Conservation (phyloP, 2,888 invertebrate species). For the Exephanes ischioxanthus region DNA sequence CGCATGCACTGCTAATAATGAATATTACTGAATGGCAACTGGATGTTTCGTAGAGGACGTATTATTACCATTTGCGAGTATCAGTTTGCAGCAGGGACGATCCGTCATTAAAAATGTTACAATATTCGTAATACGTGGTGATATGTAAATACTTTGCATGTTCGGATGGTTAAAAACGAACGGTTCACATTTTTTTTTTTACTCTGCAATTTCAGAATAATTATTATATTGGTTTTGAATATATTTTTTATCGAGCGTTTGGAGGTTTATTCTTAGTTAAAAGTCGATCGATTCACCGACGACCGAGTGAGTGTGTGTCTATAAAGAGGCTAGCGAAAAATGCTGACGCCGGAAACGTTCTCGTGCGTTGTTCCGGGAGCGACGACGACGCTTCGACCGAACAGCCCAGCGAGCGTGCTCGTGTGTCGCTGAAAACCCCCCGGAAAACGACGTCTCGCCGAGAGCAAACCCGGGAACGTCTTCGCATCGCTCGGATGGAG, state of each 20-base stretch:
- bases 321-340: slow-evolving; percentile 43
- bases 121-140: neutral
- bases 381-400: slow-evolving; percentile 37
- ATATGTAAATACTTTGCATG: no score
- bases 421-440: slow-evolving; percentile 25
- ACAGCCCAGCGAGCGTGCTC: neutral
- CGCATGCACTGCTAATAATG: neutral
- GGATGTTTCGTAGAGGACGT: no score
- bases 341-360: slow-evolving; percentile 66
- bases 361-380: slow-evolving; percentile 56
- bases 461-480: slow-evolving; percentile 22
- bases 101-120: neutral
- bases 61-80: no score
- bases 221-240: neutral
- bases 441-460: slow-evolving; percentile 28
- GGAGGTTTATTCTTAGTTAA: neutral
- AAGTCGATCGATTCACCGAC: neutral
- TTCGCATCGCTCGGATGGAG: slow-evolving; percentile 10
- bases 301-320: slow-evolving; percentile 7
- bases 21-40: neutral
- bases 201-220: neutral
- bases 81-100: neutral
- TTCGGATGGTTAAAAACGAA: neutral
- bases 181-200: neutral
- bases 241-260: neutral